Conservation (phyloP, 2,888 invertebrate species). For the Heliothis peltigera region DNA sequence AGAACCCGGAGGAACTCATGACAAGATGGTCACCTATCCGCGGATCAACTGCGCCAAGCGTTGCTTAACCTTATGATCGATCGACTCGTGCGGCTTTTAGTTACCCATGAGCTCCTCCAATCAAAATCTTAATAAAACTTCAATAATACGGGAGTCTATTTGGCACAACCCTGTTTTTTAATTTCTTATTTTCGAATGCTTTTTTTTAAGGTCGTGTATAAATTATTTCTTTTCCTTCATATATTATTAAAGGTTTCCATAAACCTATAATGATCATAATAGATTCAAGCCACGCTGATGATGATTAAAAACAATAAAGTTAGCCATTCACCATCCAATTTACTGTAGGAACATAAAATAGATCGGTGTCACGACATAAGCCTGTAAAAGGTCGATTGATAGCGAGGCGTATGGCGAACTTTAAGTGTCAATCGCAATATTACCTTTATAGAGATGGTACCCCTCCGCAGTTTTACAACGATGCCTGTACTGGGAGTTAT, state of each 20-base stretch:
- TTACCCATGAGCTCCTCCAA: no score
- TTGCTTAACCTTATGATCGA: no score
- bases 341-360: conserved; percentile 16
- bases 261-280: not conserved
- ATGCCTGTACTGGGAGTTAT: not conserved
- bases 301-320: conserved; percentile 25
- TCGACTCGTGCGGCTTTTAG: no score
- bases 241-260: not conserved
- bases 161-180: no score
- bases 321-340: conserved; percentile 18
- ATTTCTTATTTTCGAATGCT: no score
- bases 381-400: conserved; percentile 40
- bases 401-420: conserved; percentile 1
- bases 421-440: conserved; percentile 27
- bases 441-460: conserved; percentile 11
- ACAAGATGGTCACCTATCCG: no score
- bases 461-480: conserved; percentile 7
- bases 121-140: no score
- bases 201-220: no score
- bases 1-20: no score
- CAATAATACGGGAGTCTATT: no score
- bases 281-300: not conserved
- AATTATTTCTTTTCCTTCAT: no score
- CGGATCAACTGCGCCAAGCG: no score
- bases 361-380: conserved; percentile 29